A percentile compares a stretch with the other conserved stretches of the same genome.
Conservation (phyloP, 2,113 vertebrate species). For the Rafetus swinhoei region DNA sequence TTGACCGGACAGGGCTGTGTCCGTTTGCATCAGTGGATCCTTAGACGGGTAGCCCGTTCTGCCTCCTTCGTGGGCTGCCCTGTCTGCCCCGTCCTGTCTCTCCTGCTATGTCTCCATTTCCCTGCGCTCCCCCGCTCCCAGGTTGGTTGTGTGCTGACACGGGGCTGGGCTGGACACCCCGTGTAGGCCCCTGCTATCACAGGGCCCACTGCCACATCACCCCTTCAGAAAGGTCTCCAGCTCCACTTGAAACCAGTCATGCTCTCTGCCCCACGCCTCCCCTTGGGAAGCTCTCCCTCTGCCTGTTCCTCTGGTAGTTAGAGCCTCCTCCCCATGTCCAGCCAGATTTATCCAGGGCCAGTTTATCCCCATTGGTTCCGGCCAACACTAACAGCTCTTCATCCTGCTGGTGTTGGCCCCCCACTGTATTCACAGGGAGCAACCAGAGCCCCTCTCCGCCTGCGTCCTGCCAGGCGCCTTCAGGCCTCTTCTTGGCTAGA, state of each 20-base stretch:
- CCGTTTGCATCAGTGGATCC: neutral
- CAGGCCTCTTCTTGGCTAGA: neutral
- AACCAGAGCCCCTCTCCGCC: neutral
- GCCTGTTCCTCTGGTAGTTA: neutral
- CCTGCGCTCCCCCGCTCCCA: neutral
- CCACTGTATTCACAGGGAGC: neutral
- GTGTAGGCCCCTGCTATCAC: neutral
- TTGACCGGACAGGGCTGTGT: neutral
- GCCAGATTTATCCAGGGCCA: too few species aligned
- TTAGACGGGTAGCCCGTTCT: neutral
- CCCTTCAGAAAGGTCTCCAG: neutral
- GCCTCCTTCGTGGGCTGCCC: neutral
- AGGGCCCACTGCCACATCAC: neutral
- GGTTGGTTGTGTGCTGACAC: neutral
- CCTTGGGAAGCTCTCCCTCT: neutral
- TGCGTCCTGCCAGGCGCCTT: neutral
- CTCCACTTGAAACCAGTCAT: neutral
- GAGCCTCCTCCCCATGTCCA: neutral
- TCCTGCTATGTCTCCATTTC: neutral
- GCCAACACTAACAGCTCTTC: neutral
- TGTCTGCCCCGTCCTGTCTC: neutral
- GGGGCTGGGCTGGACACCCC: neutral
- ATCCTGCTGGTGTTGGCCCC: neutral
- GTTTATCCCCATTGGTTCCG: neutral
- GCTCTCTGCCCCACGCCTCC: neutral